A percentile compares a stretch with the other conserved stretches of the same genome.
phyloP scores from a whole-genome alignment of 2,113 vertebrate species.

The Crotalus horridus region DNA sequence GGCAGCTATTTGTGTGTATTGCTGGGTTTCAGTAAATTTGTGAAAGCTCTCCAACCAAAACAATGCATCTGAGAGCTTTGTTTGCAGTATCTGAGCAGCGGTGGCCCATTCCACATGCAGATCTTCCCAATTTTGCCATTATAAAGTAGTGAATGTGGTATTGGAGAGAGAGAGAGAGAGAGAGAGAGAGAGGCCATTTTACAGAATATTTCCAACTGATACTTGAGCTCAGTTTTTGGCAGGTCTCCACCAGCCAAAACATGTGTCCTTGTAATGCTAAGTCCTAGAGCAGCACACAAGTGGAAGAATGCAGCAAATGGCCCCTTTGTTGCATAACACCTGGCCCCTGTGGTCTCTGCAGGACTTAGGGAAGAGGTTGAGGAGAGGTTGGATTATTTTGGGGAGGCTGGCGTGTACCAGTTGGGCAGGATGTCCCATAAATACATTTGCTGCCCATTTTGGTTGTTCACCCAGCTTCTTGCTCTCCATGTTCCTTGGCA shows the following conservation, averaged over 20 bases:
- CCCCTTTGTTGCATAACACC: neutral
- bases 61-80: neutral
- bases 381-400: too few relatives aligned
- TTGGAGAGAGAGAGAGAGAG: neutral
- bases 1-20: neutral
- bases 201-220: neutral
- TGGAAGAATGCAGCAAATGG: neutral
- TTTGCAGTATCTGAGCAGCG: neutral
- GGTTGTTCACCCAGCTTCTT: rapidly evolving
- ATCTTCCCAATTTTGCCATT: neutral
- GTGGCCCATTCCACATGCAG: neutral
- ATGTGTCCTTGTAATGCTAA: neutral
- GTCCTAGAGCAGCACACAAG: neutral
- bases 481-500: conserved; percentile 49
- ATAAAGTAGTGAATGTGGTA: neutral
- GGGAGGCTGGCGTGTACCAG: rapidly evolving
- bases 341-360: neutral
- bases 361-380: too few relatives aligned
- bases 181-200: too few relatives aligned
- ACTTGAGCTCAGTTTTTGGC: neutral
- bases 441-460: too few relatives aligned
- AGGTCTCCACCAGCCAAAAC: neutral
- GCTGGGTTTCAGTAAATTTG: neutral
- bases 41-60: neutral
- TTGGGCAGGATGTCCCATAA: neutral